Base-by-base conservation (phyloP, 2,888 invertebrate genomes). In the Galeopsomyia nigrocyanea region DNA sequence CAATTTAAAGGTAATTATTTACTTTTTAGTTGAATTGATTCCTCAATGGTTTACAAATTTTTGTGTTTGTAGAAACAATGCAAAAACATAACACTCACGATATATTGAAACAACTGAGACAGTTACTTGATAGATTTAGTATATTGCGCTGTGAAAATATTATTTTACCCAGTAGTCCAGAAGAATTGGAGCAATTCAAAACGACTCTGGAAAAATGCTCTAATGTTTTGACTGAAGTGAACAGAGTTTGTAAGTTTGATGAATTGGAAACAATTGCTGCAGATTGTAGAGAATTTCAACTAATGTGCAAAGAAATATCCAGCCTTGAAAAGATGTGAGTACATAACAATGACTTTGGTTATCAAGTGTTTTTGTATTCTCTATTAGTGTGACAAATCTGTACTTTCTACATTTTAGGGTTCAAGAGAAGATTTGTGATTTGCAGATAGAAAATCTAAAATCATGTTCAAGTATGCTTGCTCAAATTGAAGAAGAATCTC, bases 321-420 rank as follows among this genome's bases (percentile, higher is more conserved):
- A 62, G 50, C 16, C n/a, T 75, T 39, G 73, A 75, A 49, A 68
- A 73, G 62, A 71, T 73, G 75, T 75, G 68, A 68, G 63, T 68
- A 9, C 14, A 3, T 21, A 47, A 16, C 7, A 17, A 14, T 49
- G 19, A 22, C 14, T 62, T 49, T 53, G 0, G 10, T 51, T 64
- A 21, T 22, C 56, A 62, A 19, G 10, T 31, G 26, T 49, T n/a
- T 7, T 17, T 21, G 51, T 57, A 46, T 47, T 13, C 56, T 51
- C 17, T 3, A 49, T 56, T 60, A 49, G 49, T 53, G 31, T 16
- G 5, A 26, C 26, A 26, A 26, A 26, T 26, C 39, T 17, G 26
- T n/a, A 26, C 22, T 51, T 46, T 61, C 39, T 53, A 13, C 50
- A 31, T 75, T 75, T 70, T 46, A 75, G 75, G 58, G 55, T 68